A percentile compares a stretch with the other conserved stretches of the same genome.
Conservation (phyloP, 2,113 vertebrate genomes). For the Gadus macrocephalus region DNA sequence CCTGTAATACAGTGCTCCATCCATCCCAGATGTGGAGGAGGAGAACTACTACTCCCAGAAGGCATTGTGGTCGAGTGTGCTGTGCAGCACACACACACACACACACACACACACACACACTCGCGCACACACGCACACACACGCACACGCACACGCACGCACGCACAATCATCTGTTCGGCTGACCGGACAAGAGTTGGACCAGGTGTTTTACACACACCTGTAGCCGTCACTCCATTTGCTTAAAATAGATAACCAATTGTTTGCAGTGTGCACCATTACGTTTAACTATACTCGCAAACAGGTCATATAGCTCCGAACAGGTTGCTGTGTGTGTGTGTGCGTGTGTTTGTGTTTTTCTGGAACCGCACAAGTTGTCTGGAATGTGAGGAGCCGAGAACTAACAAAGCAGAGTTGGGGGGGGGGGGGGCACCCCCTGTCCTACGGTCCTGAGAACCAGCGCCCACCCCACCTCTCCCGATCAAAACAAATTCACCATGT, state of each 20-base stretch:
- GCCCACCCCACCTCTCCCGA: constrained; percentile 22
- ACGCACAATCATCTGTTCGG: background rate
- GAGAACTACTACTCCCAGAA: constrained; percentile 56
- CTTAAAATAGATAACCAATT: no score
- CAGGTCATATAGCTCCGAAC: constrained; percentile 8
- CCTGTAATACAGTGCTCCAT: constrained; percentile 77
- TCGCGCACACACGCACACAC: background rate
- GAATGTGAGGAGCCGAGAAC: constrained; percentile 58
- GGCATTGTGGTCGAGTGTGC: constrained; percentile 1
- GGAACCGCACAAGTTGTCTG: constrained; percentile 41
- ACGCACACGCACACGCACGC: background rate
- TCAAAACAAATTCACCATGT: no score
- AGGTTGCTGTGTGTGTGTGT: constrained; percentile 29
- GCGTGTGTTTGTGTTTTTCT: constrained; percentile 49
- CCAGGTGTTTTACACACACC: background rate
- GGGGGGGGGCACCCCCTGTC: constrained; percentile 18
- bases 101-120: background rate
- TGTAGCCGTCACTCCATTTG: background rate
- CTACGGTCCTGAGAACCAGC: constrained; percentile 28
- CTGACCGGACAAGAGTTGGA: background rate
- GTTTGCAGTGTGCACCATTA: no score
- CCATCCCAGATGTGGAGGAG: constrained; percentile 82
- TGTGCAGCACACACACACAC: background rate
- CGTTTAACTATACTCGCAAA: no score
- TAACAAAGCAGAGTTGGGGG: constrained; percentile 66